Conservation (phyloP, 2,888 invertebrate genomes). For the Incurvaria masculella region DNA sequence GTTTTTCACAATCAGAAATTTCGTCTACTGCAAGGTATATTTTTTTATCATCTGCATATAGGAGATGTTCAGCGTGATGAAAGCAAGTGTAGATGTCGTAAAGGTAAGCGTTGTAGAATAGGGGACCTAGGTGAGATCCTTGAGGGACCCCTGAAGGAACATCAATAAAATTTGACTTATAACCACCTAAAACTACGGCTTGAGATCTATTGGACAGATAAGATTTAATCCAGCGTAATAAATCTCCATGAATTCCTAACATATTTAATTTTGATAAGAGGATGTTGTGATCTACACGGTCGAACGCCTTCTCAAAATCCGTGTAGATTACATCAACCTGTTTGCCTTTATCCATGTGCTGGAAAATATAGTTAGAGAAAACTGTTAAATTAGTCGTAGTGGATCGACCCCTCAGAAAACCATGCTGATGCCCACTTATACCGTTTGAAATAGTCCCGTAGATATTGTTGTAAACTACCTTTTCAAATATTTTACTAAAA, state of each 20-base stretch:
- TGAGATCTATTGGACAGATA: neutral
- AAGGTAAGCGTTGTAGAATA: constrained; percentile 1
- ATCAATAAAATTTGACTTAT: neutral
- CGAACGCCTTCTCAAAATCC: constrained; percentile 10
- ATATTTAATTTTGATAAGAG: neutral
- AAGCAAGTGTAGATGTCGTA: neutral
- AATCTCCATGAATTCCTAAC: neutral
- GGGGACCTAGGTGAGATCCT: neutral
- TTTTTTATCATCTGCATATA: constrained; percentile 3
- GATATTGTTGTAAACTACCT: neutral
- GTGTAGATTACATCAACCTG: constrained; percentile 12
- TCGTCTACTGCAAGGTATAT: no score
- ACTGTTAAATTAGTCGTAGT: constrained; percentile 8
- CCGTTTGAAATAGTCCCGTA: neutral
- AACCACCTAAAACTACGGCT: neutral
- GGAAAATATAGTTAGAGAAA: neutral
- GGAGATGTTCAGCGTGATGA: neutral
- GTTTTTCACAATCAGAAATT: no score
- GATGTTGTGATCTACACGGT: neutral
- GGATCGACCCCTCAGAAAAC: neutral
- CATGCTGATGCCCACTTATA: constrained; percentile 1
- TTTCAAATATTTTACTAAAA: neutral
- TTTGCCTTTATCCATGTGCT: no score
- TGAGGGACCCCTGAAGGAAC: constrained; percentile 1
- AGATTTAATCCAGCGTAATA: constrained; percentile 1